Conservation (phyloP, 2,113 vertebrate species). For the Formicarius rufipectus region DNA sequence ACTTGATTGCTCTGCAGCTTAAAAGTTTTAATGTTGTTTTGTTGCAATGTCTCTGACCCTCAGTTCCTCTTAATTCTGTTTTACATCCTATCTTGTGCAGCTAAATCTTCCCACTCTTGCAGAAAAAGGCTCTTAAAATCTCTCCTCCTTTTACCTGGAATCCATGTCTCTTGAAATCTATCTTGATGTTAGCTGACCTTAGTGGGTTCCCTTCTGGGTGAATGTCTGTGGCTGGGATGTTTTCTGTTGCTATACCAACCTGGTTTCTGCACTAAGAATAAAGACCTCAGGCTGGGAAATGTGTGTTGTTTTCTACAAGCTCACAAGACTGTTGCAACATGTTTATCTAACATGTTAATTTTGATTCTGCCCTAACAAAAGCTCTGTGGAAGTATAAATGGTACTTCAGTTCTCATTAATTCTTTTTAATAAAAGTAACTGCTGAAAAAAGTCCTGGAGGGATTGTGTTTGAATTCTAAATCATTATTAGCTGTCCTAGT, state of each 20-base stretch:
- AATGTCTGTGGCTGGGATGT: not conserved
- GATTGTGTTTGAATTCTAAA: not conserved
- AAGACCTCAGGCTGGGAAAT: not conserved
- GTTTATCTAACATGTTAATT: not conserved
- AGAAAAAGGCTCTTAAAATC: not conserved
- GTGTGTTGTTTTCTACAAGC: not conserved
- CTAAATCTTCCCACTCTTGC: not conserved
- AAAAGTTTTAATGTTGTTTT: not conserved
- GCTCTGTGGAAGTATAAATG: not conserved
- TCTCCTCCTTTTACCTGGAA: not conserved
- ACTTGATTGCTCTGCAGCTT: not conserved
- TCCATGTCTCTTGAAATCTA: not conserved
- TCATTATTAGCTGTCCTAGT: not conserved
- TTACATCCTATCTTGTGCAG: not conserved
- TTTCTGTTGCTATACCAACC: conserved; percentile 11
- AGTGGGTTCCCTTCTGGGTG: not conserved
- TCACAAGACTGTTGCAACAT: not conserved
- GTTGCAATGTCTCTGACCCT: not conserved
- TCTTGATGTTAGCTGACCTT: not conserved
- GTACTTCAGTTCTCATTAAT: not conserved
- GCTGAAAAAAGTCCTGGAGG: not conserved
- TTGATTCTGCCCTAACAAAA: not conserved
- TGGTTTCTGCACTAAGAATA: conserved; percentile 17
- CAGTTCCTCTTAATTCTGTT: not conserved
- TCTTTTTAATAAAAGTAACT: not conserved